Evolutionary conservation across 2,888 invertebrate species (phyloP).

Genomic region (Drosophila limbata): DNA sequence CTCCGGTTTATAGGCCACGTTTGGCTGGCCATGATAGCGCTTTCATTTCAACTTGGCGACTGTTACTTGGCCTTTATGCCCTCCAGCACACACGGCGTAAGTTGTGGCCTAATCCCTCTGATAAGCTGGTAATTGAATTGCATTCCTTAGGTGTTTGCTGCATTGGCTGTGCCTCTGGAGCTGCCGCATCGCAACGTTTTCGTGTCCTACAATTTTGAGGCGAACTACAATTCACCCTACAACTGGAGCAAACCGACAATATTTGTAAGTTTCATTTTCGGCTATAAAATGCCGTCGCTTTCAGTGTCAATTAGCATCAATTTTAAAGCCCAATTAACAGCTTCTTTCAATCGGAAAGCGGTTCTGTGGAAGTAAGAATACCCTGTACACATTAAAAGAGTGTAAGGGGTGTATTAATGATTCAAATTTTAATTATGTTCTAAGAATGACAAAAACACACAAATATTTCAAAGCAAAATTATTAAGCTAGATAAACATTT

Average conservation of each 20-base stretch:
- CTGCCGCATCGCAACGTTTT: constrained; percentile 90
- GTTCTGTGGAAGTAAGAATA: constrained; percentile 7
- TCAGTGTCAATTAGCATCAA: constrained; percentile 35
- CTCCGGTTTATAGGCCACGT: constrained; percentile 2
- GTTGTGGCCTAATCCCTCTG: constrained; percentile 33
- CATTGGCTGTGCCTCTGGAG: constrained; percentile 90
- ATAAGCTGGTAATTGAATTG: neutral
- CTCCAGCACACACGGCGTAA: constrained; percentile 83
- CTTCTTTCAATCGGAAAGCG: constrained; percentile 13
- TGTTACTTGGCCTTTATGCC: constrained; percentile 76
- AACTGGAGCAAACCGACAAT: constrained; percentile 85
- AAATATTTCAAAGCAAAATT: no score
- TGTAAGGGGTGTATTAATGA: neutral
- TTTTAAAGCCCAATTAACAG: constrained; percentile 64
- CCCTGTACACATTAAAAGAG: neutral
- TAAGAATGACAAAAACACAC: no score
- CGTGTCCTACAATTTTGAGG: constrained; percentile 91
- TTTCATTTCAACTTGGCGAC: constrained; percentile 18
- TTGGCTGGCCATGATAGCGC: constrained; percentile 17
- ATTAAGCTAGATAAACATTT: no score
- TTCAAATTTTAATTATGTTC: no score
- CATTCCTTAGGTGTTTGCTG: constrained; percentile 88
- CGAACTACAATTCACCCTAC: constrained; percentile 88
- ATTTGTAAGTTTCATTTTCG: constrained; percentile 72
- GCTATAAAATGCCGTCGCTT: constrained; percentile 52